Evolutionary conservation across 2,797 vertebrate species (phyloP).

Genomic region (Chelonia mydas): DNA sequence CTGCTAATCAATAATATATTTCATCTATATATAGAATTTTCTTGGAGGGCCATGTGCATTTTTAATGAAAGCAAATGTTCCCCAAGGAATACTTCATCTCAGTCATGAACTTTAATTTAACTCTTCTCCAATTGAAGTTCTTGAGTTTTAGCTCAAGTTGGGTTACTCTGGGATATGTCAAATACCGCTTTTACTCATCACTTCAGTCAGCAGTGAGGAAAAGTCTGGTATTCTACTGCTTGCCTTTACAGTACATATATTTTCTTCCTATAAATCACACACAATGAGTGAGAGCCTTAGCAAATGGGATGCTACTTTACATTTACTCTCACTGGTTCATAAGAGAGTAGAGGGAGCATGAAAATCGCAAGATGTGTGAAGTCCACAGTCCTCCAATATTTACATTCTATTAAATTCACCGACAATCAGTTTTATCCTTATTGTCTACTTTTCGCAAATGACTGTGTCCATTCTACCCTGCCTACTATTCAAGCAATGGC

Average conservation of each 20-base stretch:
- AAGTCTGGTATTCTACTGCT: background rate
- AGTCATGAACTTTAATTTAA: background rate
- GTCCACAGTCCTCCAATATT: background rate
- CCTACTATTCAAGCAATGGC: conserved; percentile 10
- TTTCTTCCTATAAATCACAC: background rate
- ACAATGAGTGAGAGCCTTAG: background rate
- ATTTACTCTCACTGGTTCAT: background rate
- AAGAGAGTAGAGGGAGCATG: background rate
- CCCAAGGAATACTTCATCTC: background rate
- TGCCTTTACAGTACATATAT: background rate
- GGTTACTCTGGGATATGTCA: background rate
- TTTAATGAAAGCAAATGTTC: conserved; percentile 4
- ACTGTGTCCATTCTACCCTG: conserved; percentile 21
- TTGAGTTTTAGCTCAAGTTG: background rate
- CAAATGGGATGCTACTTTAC: background rate
- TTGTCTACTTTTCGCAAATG: background rate
- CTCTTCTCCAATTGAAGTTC: background rate
- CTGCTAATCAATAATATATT: background rate
- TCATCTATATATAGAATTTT: background rate
- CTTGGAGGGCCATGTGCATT: background rate
- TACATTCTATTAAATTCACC: background rate
- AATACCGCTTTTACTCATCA: background rate
- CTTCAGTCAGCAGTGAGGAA: background rate
- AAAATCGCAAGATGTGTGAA: background rate
- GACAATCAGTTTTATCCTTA: background rate